A percentile compares a stretch with the other conserved stretches of the same genome.
Conservation (phyloP, 1,140 invertebrate genomes). For the Saxidomus purpurata region DNA sequence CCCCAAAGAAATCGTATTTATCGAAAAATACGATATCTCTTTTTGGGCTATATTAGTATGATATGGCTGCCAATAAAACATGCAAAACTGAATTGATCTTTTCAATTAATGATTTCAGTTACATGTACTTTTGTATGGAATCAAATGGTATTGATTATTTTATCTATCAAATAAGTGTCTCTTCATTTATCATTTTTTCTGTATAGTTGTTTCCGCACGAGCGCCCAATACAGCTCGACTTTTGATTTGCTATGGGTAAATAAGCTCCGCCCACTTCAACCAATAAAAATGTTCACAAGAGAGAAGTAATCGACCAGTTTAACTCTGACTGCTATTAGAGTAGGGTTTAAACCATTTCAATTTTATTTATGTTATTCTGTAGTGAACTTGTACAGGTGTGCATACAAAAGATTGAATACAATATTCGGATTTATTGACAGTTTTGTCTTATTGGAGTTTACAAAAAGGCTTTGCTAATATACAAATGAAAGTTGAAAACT, state of each 20-base stretch:
- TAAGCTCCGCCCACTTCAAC: constrained; percentile 19
- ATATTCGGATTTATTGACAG: constrained; percentile 5
- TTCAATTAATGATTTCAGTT: too few relatives aligned
- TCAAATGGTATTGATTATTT: too few relatives aligned
- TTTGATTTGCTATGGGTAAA: neutral
- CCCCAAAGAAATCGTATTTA: too few relatives aligned
- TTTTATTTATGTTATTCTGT: neutral
- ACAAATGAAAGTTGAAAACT: constrained; percentile 19
- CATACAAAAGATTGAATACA: neutral
- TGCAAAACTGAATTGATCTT: too few relatives aligned
- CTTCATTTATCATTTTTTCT: neutral
- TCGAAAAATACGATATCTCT: too few relatives aligned
- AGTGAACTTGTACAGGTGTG: neutral
- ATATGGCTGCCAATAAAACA: too few relatives aligned
- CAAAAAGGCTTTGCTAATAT: neutral
- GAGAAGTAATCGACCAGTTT: neutral
- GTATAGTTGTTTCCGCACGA: constrained; percentile 21
- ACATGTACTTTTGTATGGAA: too few relatives aligned
- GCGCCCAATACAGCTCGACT: neutral
- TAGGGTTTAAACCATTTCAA: constrained; percentile 4
- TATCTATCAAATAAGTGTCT: too few relatives aligned
- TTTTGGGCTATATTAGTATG: too few relatives aligned
- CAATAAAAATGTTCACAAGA: neutral
- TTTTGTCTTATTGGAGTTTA: constrained; percentile 20
- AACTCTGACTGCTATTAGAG: neutral